Evolutionary conservation across 2,113 vertebrate species (phyloP).

Genomic region (Syngnathus scovelli): DNA sequence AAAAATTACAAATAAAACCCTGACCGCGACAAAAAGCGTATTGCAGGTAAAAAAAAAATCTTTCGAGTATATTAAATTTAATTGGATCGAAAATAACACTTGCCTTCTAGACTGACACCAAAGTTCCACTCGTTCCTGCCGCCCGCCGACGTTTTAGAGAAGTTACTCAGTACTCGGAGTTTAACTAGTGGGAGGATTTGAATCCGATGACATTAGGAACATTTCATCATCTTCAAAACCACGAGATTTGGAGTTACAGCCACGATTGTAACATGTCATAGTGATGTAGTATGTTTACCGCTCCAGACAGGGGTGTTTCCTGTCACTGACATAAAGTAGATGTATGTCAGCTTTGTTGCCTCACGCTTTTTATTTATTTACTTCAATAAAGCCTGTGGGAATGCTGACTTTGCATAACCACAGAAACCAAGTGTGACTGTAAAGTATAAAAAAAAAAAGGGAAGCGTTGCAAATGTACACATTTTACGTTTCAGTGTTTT

Average conservation of each 20-base stretch:
- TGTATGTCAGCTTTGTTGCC: background rate
- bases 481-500: constrained; percentile 21
- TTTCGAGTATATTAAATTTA: background rate
- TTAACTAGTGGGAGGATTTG: background rate
- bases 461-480: constrained; percentile 24
- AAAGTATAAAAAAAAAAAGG: constrained; percentile 27
- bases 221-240: background rate
- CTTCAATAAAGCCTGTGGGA: constrained; percentile 21
- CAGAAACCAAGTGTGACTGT: constrained; percentile 39
- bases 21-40: background rate
- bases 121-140: background rate
- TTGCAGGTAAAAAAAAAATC: background rate
- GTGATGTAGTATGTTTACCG: background rate
- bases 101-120: background rate
- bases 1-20: background rate
- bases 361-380: background rate
- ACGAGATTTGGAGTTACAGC: background rate
- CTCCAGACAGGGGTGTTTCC: background rate
- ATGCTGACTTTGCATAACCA: constrained; percentile 36
- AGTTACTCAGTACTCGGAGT: background rate
- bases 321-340: background rate
- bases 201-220: background rate
- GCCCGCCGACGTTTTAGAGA: background rate
- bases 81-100: background rate
- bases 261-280: background rate